Evolutionary conservation across 2,797 vertebrate genomes (phyloP), one percentile per base, ranked within the genome.

Genomic region (Tangara arthus): DNA sequence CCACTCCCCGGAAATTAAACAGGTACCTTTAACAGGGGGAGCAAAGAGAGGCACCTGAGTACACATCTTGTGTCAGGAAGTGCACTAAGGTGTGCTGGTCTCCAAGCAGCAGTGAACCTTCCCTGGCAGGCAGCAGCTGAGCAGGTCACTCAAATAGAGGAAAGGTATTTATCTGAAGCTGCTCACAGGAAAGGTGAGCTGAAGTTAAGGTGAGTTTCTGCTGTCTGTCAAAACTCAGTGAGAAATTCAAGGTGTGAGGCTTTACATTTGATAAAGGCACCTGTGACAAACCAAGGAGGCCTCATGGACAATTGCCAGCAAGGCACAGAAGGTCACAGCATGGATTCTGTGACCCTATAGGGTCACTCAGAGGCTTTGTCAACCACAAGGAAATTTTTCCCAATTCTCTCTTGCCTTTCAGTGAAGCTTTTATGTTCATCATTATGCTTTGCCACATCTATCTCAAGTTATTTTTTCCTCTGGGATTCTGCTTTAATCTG

Each of bases 1-100:
- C 99, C 73, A 99, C 99, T 5, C 99, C 99, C 2, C 99, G 98
- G 95, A 99, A 99, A 98, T 99, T 99, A 96, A 99, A 99, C 52
- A 99, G 98, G 94, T 99, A 99, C 96, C 99, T 99, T 94, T 42
- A 17, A 66, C 82, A 39, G 41, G 27, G 77, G 5, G 86, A 93
- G 57, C 50, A 93, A 32, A 91, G 72, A 92, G 44, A 90, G 32
- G 11, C 30, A 49, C 12, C 17, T 23, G 44, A 9, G 85, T 11
- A 83, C 32, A n/a, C 6, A 30, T 34, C 35, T 42, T 20, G 39
- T 49, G 34, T 42, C 24, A 61, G 57, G 49, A 68, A 91, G 57
- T 2, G 5, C 30, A 4, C 63, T 19, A 10, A 53, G 44, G 49
- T 39, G 60, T 35, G 61, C 12, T 4, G 3, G 32, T 32, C 35